These are phyloP conservation scores for Hyles vespertilio DNA, from an alignment of 1,140 invertebrate species.

Conservation along the genomic window DNA sequence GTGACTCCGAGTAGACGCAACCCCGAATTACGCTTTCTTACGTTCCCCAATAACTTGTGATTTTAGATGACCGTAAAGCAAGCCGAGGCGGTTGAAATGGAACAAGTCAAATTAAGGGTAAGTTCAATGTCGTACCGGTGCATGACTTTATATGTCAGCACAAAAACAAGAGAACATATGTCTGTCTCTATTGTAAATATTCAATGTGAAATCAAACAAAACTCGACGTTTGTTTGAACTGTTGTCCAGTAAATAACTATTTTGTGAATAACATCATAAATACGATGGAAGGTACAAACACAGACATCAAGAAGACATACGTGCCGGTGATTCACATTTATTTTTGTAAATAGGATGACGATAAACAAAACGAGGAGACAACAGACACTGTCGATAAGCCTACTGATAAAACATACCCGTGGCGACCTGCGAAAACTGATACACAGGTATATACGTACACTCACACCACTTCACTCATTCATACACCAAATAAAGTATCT, in stretches of 20 bases:
- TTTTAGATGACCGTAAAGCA: constrained; percentile 58
- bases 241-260: constrained; percentile 49
- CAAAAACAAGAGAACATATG: constrained; percentile 11
- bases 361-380: constrained; percentile 43
- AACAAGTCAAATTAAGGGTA: constrained; percentile 65
- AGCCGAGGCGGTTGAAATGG: constrained; percentile 47
- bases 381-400: constrained; percentile 37
- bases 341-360: constrained; percentile 61
- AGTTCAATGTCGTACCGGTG: constrained; percentile 22
- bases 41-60: constrained; percentile 41
- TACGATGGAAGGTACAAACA: not conserved
- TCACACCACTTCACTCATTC: constrained; percentile 21
- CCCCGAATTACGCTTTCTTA: constrained; percentile 39
- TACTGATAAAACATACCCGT: constrained; percentile 45
- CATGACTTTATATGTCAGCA: not conserved
- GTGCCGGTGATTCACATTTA: constrained; percentile 9
- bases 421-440: constrained; percentile 60
- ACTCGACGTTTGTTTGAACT: constrained; percentile 19
- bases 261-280: constrained; percentile 26
- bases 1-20: constrained; percentile 4
- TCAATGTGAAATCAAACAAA: constrained; percentile 27
- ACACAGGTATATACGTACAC: constrained; percentile 57
- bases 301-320: not conserved
- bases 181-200: constrained; percentile 43
- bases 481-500: constrained; percentile 1